phyloP scores from a whole-genome alignment of 2,888 invertebrate genomes.

The Lutraria lutraria region DNA sequence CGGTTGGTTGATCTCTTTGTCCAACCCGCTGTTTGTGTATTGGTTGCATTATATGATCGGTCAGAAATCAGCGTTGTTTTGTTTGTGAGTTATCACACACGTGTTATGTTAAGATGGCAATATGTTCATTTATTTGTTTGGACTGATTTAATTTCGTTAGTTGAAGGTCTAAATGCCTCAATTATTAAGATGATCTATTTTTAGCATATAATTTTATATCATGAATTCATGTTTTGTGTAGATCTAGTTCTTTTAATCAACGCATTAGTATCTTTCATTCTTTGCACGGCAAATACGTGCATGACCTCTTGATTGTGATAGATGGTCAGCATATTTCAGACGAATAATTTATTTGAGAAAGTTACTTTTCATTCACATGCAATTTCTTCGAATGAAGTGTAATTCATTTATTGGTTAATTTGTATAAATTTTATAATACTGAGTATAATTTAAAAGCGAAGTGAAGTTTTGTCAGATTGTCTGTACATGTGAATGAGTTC shows the following conservation, averaged over 20 bases:
- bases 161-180: no score
- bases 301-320: background rate
- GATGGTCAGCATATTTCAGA: no score
- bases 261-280: background rate
- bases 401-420: no score
- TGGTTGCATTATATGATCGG: background rate
- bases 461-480: no score
- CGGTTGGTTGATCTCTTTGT: slow-evolving; percentile 59
- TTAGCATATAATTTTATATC: no score
- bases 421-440: no score
- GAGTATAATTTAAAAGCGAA: no score
- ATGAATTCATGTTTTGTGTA: background rate
- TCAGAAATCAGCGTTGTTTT: slow-evolving; percentile 43
- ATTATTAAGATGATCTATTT: no score
- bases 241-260: background rate
- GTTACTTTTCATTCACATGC: no score
- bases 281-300: background rate
- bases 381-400: no score
- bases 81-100: slow-evolving; percentile 51
- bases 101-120: background rate
- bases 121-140: background rate
- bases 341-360: no score
- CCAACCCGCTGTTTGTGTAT: slow-evolving; percentile 48
- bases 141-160: background rate
- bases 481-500: no score